Conservation (phyloP, 2,888 invertebrate species). For the Prosapia bicincta region DNA sequence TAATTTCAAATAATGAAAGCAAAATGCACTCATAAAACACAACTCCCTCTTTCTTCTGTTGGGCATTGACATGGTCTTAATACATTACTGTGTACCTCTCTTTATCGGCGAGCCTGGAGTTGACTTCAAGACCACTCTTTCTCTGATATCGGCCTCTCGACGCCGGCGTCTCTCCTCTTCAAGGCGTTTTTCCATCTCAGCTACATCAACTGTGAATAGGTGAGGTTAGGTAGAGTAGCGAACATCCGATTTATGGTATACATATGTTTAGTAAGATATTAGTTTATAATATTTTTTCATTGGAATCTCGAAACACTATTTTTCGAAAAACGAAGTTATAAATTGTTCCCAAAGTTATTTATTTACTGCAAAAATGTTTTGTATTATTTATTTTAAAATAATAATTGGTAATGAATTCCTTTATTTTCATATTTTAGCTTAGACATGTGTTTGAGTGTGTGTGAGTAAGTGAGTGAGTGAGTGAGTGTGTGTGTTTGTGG, state of each 20-base stretch:
- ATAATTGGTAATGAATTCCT: too few species aligned
- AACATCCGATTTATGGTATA: conserved; percentile 37
- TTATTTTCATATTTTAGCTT: too few species aligned
- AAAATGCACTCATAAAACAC: not conserved
- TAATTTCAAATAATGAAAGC: not conserved
- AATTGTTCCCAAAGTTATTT: too few species aligned
- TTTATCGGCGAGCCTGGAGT: conserved; percentile 46
- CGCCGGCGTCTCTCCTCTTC: conserved; percentile 54
- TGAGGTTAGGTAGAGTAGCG: not conserved
- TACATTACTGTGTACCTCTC: not conserved
- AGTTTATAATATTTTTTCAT: too few species aligned
- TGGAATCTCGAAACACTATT: too few species aligned
- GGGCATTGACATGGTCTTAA: not conserved
- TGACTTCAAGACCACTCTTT: conserved; percentile 54
- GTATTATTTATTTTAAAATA: too few species aligned
- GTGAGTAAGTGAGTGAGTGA: too few species aligned
- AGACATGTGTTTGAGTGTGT: too few species aligned
- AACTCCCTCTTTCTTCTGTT: not conserved
- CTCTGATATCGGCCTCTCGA: conserved; percentile 48
- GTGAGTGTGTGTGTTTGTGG: too few species aligned
- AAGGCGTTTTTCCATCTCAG: conserved; percentile 58
- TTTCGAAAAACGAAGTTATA: too few species aligned
- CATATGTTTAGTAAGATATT: conserved; percentile 21
- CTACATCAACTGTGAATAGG: conserved; percentile 51
- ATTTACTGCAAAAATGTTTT: too few species aligned